Evolutionary conservation across 2,888 invertebrate genomes (phyloP).

Genomic region (Melanchra persicariae): DNA sequence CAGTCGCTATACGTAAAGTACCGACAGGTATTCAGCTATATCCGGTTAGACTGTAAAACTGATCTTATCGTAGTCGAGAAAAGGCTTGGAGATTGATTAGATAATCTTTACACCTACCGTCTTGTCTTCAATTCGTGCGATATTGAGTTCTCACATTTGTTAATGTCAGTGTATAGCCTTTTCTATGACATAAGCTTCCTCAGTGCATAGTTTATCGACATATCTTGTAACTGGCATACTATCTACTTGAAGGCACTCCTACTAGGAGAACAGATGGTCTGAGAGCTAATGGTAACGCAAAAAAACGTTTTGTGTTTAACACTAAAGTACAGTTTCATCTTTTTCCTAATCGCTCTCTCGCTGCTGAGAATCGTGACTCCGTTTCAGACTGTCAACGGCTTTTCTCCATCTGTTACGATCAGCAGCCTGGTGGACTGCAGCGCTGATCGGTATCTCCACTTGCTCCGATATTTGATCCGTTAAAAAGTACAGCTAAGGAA

Average conservation of each 20-base stretch:
- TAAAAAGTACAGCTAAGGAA: background rate
- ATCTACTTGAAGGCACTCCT: background rate
- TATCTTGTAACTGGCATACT: constrained; percentile 15
- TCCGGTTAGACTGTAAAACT: background rate
- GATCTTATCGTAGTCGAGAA: background rate
- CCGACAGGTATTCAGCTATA: background rate
- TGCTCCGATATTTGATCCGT: no score
- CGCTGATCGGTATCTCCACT: no score
- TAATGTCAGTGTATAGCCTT: constrained; percentile 15
- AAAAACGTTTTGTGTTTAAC: background rate
- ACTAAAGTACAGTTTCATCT: no score
- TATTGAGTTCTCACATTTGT: background rate
- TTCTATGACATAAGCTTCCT: constrained; percentile 44
- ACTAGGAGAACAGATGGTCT: background rate
- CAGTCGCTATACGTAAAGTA: background rate
- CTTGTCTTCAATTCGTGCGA: background rate
- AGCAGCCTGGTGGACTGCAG: no score
- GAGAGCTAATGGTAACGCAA: background rate
- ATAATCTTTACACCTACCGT: background rate
- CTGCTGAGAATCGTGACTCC: no score
- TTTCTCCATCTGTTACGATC: no score
- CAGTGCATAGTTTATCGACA: constrained; percentile 5
- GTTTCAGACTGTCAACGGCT: no score
- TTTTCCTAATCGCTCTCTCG: no score
- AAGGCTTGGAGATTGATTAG: background rate